A percentile compares a stretch with the other conserved stretches of the same genome.
Conservation (phyloP, 2,888 invertebrate genomes). For the Trissonchulus sp. region DNA sequence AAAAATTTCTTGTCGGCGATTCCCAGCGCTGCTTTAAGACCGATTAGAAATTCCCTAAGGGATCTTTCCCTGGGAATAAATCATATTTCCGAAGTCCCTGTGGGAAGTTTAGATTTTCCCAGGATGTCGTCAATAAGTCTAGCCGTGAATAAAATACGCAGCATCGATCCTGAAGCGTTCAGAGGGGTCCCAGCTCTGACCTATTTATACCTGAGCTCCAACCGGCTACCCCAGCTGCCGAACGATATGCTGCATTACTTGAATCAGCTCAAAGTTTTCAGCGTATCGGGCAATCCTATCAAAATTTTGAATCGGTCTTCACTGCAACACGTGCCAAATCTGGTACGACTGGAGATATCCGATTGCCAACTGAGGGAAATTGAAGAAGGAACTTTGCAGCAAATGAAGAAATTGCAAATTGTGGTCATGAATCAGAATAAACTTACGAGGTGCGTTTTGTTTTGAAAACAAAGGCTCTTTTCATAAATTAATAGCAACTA, state of each 20-base stretch:
- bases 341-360: constrained; percentile 51
- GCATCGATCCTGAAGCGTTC: constrained; percentile 48
- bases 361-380: constrained; percentile 50
- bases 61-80: constrained; percentile 50
- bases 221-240: constrained; percentile 49
- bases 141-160: constrained; percentile 50
- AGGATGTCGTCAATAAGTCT: constrained; percentile 48
- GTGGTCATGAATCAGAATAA: constrained; percentile 51
- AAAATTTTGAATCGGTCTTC: constrained; percentile 49
- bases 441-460: constrained; percentile 34
- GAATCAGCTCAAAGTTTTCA: constrained; percentile 30
- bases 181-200: constrained; percentile 47
- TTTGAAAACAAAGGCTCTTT: too few relatives aligned
- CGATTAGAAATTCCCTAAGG: constrained; percentile 44
- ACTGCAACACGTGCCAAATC: constrained; percentile 46
- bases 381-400: constrained; percentile 49
- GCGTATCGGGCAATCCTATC: constrained; percentile 51
- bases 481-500: too few relatives aligned
- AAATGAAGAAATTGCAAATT: constrained; percentile 47
- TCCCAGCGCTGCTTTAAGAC: constrained; percentile 45
- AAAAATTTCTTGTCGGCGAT: constrained; percentile 46
- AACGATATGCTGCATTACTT: constrained; percentile 45
- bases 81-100: constrained; percentile 45
- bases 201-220: constrained; percentile 50
- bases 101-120: constrained; percentile 49